Conservation (phyloP, 2,113 vertebrate species). For the Paedocypris sp. region DNA sequence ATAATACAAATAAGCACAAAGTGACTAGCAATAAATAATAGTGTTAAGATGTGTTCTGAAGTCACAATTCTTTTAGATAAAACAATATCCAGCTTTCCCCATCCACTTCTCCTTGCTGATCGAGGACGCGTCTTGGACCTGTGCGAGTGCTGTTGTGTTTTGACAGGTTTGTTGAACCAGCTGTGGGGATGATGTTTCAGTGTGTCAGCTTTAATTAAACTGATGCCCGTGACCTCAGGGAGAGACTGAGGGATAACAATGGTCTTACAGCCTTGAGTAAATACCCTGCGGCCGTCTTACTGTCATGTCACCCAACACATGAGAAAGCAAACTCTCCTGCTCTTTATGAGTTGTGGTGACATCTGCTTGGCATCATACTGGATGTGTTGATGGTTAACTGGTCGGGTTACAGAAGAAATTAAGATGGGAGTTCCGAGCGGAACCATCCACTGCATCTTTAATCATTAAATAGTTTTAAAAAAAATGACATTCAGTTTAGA, state of each 20-base stretch:
- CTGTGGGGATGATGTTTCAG: conserved; percentile 24
- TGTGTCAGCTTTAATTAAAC: conserved; percentile 28
- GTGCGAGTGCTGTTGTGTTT: conserved; percentile 6
- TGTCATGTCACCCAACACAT: conserved; percentile 22
- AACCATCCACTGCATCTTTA: no score
- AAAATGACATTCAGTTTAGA: no score
- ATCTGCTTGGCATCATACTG: neutral
- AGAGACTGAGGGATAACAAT: conserved; percentile 15
- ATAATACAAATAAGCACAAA: no score
- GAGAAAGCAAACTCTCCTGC: conserved; percentile 21
- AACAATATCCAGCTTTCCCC: neutral
- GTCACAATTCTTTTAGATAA: neutral
- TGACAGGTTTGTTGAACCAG: conserved; percentile 26
- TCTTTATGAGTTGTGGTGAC: conserved; percentile 19
- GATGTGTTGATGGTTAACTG: conserved; percentile 4
- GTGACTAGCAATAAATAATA: no score
- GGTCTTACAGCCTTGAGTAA: conserved; percentile 11
- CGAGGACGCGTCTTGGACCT: conserved; percentile 9
- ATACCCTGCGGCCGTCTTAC: conserved; percentile 14
- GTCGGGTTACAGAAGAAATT: neutral
- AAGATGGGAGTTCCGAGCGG: no score
- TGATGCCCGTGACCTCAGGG: conserved; percentile 18
- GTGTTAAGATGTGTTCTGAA: no score
- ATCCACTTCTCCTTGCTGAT: neutral
- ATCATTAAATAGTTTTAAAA: no score